A percentile compares a stretch with the other conserved stretches of the same genome.
Evolutionary conservation across 2,113 vertebrate species (phyloP).

Genomic region (Numenius arquata): DNA sequence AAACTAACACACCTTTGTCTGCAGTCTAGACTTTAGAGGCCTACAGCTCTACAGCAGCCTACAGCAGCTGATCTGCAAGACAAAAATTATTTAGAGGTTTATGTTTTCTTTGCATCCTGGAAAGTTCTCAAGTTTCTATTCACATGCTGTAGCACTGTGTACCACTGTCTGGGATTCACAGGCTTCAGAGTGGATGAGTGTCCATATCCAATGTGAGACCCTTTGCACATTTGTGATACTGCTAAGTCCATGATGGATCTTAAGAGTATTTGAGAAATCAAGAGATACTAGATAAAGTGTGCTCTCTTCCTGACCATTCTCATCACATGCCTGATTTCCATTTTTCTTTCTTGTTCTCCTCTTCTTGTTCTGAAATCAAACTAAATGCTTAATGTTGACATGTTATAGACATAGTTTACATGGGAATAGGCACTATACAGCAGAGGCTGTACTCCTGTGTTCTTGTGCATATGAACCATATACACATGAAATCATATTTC

Average conservation of each 20-base stretch:
- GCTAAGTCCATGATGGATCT: neutral
- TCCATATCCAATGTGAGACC: neutral
- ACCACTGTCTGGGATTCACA: neutral
- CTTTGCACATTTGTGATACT: neutral
- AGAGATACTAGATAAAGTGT: neutral
- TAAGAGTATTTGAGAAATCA: neutral
- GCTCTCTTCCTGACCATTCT: neutral
- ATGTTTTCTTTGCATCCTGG: neutral
- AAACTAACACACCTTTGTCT: too few relatives aligned
- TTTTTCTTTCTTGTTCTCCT: neutral
- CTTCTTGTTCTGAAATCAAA: neutral
- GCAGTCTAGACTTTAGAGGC: neutral
- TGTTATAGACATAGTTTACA: neutral
- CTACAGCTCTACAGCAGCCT: neutral
- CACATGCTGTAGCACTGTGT: neutral
- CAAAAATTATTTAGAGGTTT: neutral
- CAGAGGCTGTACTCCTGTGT: neutral
- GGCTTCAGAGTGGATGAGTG: neutral
- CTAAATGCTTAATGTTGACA: neutral
- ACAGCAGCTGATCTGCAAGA: neutral
- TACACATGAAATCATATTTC: neutral
- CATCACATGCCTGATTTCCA: fast-evolving
- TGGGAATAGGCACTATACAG: neutral
- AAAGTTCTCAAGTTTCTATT: neutral
- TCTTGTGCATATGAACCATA: neutral